Conservation (phyloP, 2,888 invertebrate genomes). For the Abscondita cerata region DNA sequence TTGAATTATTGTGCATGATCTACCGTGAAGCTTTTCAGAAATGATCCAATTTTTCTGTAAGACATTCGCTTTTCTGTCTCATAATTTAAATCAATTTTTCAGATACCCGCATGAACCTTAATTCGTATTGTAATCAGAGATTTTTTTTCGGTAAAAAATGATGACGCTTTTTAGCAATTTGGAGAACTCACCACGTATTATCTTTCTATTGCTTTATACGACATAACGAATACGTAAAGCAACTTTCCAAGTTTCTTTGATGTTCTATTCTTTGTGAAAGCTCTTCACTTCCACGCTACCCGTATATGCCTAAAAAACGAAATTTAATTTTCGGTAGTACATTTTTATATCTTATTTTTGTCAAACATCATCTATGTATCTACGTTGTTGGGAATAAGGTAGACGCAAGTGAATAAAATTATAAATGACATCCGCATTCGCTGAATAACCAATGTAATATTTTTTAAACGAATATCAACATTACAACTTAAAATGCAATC, state of each 20-base stretch:
- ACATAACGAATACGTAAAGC: not conserved
- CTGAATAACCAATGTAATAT: no score
- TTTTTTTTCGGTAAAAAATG: no score
- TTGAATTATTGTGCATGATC: constrained; percentile 9
- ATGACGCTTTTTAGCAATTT: no score
- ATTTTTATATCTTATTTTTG: constrained; percentile 1
- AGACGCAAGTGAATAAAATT: no score
- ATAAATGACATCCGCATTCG: no score
- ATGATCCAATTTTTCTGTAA: constrained; percentile 5
- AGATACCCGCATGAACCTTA: no score
- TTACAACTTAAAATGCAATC: no score
- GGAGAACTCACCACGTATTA: no score
- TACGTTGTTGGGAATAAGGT: no score
- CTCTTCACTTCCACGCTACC: not conserved
- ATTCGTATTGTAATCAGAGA: no score
- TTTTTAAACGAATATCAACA: no score
- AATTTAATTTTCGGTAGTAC: not conserved
- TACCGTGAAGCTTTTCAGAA: constrained; percentile 4
- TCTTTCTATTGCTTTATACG: no score
- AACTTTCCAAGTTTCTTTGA: not conserved
- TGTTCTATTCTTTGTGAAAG: constrained; percentile 5
- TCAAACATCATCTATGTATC: constrained; percentile 1
- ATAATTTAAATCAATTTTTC: not conserved
- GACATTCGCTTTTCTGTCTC: not conserved
- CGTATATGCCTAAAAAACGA: not conserved